phyloP scores from a whole-genome alignment of 2,797 vertebrate genomes.

The Mormyrops attenuatus region DNA sequence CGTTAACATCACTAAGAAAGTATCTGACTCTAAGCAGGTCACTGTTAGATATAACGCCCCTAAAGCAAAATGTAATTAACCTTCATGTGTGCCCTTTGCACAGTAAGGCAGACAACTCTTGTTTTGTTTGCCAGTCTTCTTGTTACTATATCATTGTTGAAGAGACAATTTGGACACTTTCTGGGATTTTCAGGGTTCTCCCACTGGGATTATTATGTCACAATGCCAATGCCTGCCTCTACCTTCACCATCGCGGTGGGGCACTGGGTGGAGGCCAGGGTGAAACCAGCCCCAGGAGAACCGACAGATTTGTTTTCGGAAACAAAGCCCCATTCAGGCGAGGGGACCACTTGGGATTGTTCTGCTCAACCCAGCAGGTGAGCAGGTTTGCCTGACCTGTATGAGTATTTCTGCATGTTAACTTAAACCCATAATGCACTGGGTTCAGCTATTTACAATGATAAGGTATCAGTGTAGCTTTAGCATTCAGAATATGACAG shows the following conservation, averaged over 20 bases:
- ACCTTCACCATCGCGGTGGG: conserved; percentile 92
- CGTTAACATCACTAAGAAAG: not conserved
- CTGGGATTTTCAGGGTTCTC: conserved; percentile 55
- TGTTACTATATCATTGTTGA: not conserved
- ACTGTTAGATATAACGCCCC: not conserved
- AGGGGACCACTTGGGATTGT: conserved; percentile 33
- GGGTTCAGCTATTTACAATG: not conserved
- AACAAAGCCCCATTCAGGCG: conserved; percentile 21
- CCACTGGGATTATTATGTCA: conserved; percentile 87
- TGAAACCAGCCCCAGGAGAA: conserved; percentile 35
- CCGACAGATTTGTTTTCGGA: conserved; percentile 26
- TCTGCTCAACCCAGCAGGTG: conserved; percentile 54
- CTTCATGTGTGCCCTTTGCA: not conserved
- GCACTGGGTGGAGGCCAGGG: conserved; percentile 72
- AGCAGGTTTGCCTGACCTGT: conserved; percentile 44
- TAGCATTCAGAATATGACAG: not conserved
- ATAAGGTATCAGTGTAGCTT: not conserved
- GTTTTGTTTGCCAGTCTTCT: not conserved
- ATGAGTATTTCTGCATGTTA: conserved; percentile 6
- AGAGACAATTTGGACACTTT: not conserved
- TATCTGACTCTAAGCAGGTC: not conserved
- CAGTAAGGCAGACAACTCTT: not conserved
- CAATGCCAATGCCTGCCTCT: conserved; percentile 95
- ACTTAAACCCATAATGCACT: not conserved
- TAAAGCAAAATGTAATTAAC: not conserved